Evolutionary conservation across 2,113 vertebrate species (phyloP), one percentile per base, ranked within the genome.

Genomic region (Fregata magnificens): DNA sequence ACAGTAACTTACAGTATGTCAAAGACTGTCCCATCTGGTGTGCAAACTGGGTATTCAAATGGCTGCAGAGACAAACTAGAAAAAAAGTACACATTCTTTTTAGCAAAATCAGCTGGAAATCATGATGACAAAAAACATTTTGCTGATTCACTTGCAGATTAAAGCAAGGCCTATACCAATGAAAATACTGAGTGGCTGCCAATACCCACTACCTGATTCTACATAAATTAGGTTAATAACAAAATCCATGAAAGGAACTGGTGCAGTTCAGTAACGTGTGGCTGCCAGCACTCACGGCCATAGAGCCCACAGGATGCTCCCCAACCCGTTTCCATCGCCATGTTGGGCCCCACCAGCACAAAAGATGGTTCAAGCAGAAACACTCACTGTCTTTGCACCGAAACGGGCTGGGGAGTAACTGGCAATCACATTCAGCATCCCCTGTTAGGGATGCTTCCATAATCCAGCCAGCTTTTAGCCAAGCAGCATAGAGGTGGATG

Each of bases 21-120:
- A 96, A 99, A 99, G 86, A 99, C 98, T 10, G 99, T 97, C 10
- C 99, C 99, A 65, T 99, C 99, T 5, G 97, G 98, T 3, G 99
- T 99, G 90, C 99, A 99, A 92, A 99, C 99, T 0, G 99, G 99
- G 95, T 99, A 99, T 82, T 99, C 98, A 88, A 99, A 99, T 1
- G 99, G 99, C 97, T 99, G 99, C 55, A 99, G 98, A 63, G 99
- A 99, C 93, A 99, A 98, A 93, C 99, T 99, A 90, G 88, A 52
- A 78, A 67, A 71, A 58, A 97, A 93, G 29, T 20, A 71, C 28
- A 82, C 7, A 24, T 7, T 28, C 26, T 24, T 53, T 58, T 97
- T 26, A 92, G 80, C 42, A 94, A 94, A 74, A 56, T 24, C 65
- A 78, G n/a, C 18, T 45, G 17, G 63, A 91, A 95, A 79, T 40